Evolutionary conservation across 2,113 vertebrate genomes (phyloP), one percentile per base, ranked within the genome.

Genomic region (Anarrhichthys ocellatus): DNA sequence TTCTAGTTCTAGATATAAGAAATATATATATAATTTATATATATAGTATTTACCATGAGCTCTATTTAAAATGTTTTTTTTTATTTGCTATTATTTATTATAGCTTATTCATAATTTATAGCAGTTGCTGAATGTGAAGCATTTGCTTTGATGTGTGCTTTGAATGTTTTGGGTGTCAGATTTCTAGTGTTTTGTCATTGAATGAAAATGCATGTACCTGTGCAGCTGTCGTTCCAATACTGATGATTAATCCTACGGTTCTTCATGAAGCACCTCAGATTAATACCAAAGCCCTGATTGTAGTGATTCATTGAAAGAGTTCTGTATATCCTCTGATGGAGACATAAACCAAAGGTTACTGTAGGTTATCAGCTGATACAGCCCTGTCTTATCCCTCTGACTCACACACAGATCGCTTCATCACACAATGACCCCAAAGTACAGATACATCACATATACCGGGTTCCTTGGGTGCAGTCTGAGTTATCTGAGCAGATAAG

Each of bases 331-430:
- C 27, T 15, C 56, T 58, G 38, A 32, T 64, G 50, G 50, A 48
- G 52, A 68, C 52, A 18, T 72, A 50, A 79, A 58, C 8, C 15
- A 15, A 14, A 61, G 86, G 91, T 92, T 85, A 89, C 73, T 90
- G 42, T 71, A 81, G 84, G 83, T 85, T 92, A 93, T 90, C 88
- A 82, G 20, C 40, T 78, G 77, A 66, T 56, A 68, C 24, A 62
- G 27, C 54, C 44, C 27, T 42, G 50, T 71, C 64, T 71, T 59
- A 72, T 85, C 65, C 46, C 29, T 52, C 73, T 81, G 54, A 38
- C 62, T 36, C 32, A 64, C 34, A 64, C 34, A 38, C 36, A 13
- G 40, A 74, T 58, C 20, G 40, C 80, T 82, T 92, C 82, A 88
- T 92, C 79, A 80, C 40, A 42, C 83, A 85, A 17, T 89, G 73